Conservation (phyloP, 53 echinoderm and acorn worm genomes). For the Henricia sp. region DNA sequence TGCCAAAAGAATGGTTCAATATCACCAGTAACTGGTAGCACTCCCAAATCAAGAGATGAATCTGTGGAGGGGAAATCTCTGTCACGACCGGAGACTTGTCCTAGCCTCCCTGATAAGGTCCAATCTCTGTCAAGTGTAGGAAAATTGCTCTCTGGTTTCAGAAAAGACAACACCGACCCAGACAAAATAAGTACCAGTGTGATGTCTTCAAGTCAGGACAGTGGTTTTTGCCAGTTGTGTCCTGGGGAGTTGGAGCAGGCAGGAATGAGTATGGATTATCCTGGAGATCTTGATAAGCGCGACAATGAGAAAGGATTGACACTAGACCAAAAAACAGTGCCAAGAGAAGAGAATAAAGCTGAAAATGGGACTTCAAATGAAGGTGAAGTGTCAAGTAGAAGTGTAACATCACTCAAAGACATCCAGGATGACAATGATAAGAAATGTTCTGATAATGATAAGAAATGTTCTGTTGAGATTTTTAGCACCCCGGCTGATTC, state of each 20-base stretch:
- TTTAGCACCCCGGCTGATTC: background rate
- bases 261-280: background rate
- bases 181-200: constrained; percentile 29
- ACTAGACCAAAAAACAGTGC: background rate
- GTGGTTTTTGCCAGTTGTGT: constrained; percentile 36
- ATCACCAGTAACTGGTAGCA: background rate
- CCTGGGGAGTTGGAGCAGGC: constrained; percentile 34
- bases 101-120: constrained; percentile 13
- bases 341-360: background rate
- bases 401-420: background rate
- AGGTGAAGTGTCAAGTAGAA: background rate
- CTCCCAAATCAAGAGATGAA: background rate
- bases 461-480: background rate
- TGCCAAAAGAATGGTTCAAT: background rate
- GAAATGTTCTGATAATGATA: background rate
- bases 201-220: constrained; percentile 53
- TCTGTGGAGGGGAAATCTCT: background rate
- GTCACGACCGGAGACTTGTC: constrained; percentile 13
- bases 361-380: background rate
- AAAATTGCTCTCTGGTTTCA: background rate
- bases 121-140: constrained; percentile 15
- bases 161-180: background rate
- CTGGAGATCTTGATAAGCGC: background rate
- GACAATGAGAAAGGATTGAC: background rate
- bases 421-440: background rate